These are phyloP conservation scores for Echinops telfairi DNA, from an alignment of 2,113 vertebrate genomes.

Conservation along the genomic window DNA sequence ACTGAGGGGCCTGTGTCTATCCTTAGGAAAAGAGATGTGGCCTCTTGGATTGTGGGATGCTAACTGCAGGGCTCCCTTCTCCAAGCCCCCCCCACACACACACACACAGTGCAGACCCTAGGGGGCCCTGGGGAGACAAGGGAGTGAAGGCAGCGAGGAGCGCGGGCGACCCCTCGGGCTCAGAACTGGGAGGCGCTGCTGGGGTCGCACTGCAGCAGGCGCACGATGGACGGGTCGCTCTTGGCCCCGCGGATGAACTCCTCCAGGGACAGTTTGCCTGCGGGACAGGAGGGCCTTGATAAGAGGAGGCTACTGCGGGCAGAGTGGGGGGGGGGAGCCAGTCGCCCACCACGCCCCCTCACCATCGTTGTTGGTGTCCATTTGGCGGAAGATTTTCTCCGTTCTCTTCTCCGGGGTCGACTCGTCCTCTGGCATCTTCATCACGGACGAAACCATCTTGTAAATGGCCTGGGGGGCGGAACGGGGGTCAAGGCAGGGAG, in stretches of 20 bases:
- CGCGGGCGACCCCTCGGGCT: conserved; percentile 51
- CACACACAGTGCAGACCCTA: neutral
- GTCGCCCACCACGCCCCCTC: conserved; percentile 73
- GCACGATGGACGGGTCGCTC: conserved; percentile 98
- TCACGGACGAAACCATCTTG: conserved; percentile 99
- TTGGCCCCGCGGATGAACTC: conserved; percentile 99
- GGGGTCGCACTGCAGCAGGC: conserved; percentile 99
- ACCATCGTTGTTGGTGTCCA: conserved; percentile 99
- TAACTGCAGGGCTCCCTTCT: conserved; percentile 28
- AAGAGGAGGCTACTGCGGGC: neutral
- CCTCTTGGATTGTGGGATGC: conserved; percentile 13
- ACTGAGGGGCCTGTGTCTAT: neutral
- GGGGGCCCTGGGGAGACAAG: conserved; percentile 46
- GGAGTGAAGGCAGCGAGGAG: conserved; percentile 62
- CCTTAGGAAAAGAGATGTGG: accelerated
- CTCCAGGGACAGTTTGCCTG: conserved; percentile 98
- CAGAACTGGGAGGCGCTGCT: conserved; percentile 97
- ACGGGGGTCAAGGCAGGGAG: neutral
- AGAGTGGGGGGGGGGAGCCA: accelerated
- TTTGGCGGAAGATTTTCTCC: conserved; percentile 99
- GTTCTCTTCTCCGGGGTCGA: conserved; percentile 99
- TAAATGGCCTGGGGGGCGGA: conserved; percentile 94
- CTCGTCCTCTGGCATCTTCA: conserved; percentile 99
- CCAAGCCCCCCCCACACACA: neutral
- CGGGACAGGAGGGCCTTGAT: neutral